Conservation (phyloP, 2,888 invertebrate genomes). For the Micoletzkya japonica region DNA sequence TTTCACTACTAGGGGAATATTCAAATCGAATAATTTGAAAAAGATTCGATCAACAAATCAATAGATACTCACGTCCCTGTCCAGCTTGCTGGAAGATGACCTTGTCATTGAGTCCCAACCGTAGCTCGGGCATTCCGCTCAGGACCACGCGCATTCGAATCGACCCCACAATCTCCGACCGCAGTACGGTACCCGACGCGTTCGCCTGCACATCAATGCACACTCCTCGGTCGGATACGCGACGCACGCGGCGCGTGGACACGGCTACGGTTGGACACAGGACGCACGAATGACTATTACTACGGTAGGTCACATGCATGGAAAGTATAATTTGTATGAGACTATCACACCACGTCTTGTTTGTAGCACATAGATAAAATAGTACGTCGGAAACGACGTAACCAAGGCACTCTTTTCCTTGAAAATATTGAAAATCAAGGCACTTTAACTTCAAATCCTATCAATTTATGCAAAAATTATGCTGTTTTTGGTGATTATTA, state of each 20-base stretch:
- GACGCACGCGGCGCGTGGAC: not conserved
- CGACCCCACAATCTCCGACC: constrained; percentile 96
- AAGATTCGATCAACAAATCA: not conserved
- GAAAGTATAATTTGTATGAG: not conserved
- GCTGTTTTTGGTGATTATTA: not conserved
- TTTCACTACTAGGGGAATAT: not conserved
- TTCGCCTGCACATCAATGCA: constrained; percentile 72
- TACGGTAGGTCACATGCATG: not conserved
- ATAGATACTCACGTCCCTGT: constrained; percentile 74
- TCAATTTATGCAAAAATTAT: too few relatives aligned
- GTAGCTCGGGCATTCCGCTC: constrained; percentile 95
- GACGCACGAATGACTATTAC: not conserved
- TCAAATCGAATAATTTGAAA: not conserved
- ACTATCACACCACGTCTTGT: too few relatives aligned
- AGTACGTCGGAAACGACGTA: too few relatives aligned
- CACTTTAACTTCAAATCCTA: too few relatives aligned
- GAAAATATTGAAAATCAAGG: too few relatives aligned
- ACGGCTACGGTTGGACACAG: not conserved
- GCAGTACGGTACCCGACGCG: constrained; percentile 91
- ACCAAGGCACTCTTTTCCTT: too few relatives aligned
- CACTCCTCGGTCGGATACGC: not conserved
- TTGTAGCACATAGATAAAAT: not conserved
- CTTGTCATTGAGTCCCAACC: constrained; percentile 94
- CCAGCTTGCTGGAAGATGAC: constrained; percentile 83
- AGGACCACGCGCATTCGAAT: constrained; percentile 98